These are phyloP conservation scores for Rutilus rutilus DNA, from an alignment of 2,113 vertebrate species.

Conservation along the genomic window DNA sequence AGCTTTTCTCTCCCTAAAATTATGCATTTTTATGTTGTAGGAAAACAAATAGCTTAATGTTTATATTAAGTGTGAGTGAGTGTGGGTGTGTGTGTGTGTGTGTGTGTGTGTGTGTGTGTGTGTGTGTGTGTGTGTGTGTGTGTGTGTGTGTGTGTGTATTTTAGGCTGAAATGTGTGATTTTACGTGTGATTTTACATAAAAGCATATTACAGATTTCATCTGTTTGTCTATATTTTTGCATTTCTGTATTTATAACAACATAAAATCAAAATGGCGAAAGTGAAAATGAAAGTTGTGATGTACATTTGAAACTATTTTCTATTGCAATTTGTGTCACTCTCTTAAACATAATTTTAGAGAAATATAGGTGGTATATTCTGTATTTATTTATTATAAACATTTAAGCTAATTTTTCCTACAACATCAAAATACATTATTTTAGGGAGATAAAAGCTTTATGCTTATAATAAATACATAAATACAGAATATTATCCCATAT, in stretches of 20 bases:
- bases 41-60: neutral
- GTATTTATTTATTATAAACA: neutral
- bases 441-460: neutral
- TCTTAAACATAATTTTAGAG: neutral
- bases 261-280: neutral
- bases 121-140: too few relatives aligned
- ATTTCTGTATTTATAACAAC: neutral
- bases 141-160: neutral
- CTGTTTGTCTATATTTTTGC: neutral
- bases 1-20: neutral
- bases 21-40: neutral
- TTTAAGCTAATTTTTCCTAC: neutral
- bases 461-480: neutral
- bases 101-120: too few relatives aligned
- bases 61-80: neutral
- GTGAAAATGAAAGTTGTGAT: neutral
- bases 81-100: too few relatives aligned
- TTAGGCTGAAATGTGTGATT: neutral
- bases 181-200: neutral
- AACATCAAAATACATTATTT: too few relatives aligned
- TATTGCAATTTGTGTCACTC: neutral
- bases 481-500: neutral
- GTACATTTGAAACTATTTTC: neutral
- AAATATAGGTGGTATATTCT: neutral
- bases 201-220: neutral